These are phyloP conservation scores for Chironomus riparius DNA, from an alignment of 2,888 invertebrate genomes.

Conservation along the genomic window DNA sequence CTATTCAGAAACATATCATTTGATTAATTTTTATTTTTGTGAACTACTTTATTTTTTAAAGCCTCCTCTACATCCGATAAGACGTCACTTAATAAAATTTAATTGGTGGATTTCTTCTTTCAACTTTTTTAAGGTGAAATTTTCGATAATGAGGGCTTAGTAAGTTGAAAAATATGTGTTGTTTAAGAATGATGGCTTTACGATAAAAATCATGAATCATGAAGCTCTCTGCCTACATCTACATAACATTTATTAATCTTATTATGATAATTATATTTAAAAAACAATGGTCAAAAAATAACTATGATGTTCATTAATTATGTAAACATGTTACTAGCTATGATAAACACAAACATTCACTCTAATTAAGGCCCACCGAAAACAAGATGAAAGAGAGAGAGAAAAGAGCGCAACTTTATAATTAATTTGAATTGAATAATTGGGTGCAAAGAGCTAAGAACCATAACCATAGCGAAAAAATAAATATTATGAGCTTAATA, in stretches of 20 bases:
- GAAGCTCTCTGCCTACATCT: not conserved
- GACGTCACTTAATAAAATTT: not conserved
- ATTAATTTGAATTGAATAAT: conserved; percentile 28
- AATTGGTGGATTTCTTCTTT: not conserved
- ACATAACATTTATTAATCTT: not conserved
- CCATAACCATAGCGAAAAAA: conserved; percentile 7
- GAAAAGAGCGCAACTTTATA: conserved; percentile 6
- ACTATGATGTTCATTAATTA: conserved; percentile 7
- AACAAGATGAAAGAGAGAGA: not conserved
- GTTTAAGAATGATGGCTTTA: not conserved
- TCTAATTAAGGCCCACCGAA: conserved; percentile 17
- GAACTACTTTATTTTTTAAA: too few relatives aligned
- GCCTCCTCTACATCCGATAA: too few relatives aligned
- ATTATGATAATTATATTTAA: not conserved
- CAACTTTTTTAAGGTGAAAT: too few relatives aligned
- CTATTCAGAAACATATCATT: too few relatives aligned
- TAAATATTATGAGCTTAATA: conserved; percentile 22
- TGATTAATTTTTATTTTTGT: too few relatives aligned
- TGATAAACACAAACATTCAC: conserved; percentile 15
- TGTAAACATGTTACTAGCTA: conserved; percentile 12
- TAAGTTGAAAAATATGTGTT: not conserved
- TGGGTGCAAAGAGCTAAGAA: conserved; percentile 27
- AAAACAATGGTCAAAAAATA: not conserved
- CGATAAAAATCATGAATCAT: conserved; percentile 8
- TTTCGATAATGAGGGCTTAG: not conserved